Base-by-base conservation (phyloP, 37 sponge, comb jelly and placozoan genomes). In the Cliona cf. orientalis region DNA sequence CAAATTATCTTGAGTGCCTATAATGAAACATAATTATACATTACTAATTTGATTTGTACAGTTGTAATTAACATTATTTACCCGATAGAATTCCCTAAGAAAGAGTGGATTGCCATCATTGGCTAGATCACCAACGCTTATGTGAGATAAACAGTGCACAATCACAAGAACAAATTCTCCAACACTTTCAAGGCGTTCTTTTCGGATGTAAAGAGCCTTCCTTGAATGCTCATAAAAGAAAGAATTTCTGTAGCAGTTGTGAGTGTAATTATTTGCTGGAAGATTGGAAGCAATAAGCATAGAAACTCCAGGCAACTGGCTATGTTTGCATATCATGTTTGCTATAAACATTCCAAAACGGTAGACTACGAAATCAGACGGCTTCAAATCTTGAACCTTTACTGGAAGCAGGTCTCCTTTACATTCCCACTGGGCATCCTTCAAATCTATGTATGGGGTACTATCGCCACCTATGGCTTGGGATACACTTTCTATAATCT, bases 401-500 rank as follows among this genome's bases (percentile, higher is more conserved):
- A n/a, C 23, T 25, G 63, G 63, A 6, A 61, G 26, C 28, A 61
- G 63, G 12, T 61, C 63, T 22, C 63, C 63, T 25, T 61, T 61
- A 28, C 63, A 61, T 61, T 61, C 25, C 63, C 63, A 61, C 63
- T 61, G 63, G 7, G 63, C 63, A 61, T 61, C 63, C 22, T n/a
- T 12, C 28, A 61, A 12, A 22, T 61, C 63, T 25, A 61, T 61
- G 63, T 61, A 61, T 7, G 63, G 63, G 17, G 63, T 61, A 5
- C 26, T 25, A 28, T n/a, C 5, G 23, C 5, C 26, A 6, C 26
- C 63, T n/a, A 6, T 21, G 23, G 26, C 26, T 6, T 12, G 63
- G 23, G 22, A 6, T 25, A 6, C 63, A 61, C 6, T n/a, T 5
- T 21, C 7, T n/a, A n/a, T n/a, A n/a, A n/a, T n/a, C n/a, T n/a